These are phyloP conservation scores for Hyaena hyaena DNA, from an alignment of 2,113 vertebrate genomes.

Conservation along the genomic window DNA sequence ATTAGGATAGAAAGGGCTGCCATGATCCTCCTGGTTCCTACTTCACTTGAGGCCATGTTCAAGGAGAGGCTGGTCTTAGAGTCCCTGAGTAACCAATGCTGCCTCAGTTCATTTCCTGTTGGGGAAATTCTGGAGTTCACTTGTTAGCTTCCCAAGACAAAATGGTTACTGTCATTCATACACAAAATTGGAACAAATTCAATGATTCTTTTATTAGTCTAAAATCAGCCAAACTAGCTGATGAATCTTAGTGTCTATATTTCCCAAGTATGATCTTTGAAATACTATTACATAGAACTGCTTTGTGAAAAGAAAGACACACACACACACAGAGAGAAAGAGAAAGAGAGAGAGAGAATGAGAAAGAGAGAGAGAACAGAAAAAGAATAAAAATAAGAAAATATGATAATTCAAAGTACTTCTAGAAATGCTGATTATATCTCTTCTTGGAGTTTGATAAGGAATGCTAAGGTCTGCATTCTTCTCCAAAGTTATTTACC, in stretches of 20 bases:
- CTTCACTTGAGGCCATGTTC: neutral
- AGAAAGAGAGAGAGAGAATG: neutral
- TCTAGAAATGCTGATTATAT: constrained; percentile 3
- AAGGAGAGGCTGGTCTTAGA: neutral
- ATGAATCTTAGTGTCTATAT: constrained; percentile 34
- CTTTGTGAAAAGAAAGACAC: neutral
- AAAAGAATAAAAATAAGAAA: neutral
- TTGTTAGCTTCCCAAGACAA: neutral
- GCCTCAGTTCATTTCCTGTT: neutral
- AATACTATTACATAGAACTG: neutral
- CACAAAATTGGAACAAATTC: neutral
- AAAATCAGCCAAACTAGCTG: constrained; percentile 14
- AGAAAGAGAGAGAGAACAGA: neutral
- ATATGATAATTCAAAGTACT: neutral
- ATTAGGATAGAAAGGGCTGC: neutral
- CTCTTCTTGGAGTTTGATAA: neutral
- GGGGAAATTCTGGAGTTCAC: neutral
- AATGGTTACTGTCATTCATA: neutral
- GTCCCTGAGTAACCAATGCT: neutral
- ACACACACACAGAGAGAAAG: neutral
- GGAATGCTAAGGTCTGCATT: neutral
- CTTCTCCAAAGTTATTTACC: neutral
- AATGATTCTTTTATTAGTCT: constrained; percentile 34
- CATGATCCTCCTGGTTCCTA: neutral
- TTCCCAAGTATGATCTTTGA: neutral